These are phyloP conservation scores for Eurypyga helias DNA, from an alignment of 2,113 vertebrate genomes.

Conservation along the genomic window DNA sequence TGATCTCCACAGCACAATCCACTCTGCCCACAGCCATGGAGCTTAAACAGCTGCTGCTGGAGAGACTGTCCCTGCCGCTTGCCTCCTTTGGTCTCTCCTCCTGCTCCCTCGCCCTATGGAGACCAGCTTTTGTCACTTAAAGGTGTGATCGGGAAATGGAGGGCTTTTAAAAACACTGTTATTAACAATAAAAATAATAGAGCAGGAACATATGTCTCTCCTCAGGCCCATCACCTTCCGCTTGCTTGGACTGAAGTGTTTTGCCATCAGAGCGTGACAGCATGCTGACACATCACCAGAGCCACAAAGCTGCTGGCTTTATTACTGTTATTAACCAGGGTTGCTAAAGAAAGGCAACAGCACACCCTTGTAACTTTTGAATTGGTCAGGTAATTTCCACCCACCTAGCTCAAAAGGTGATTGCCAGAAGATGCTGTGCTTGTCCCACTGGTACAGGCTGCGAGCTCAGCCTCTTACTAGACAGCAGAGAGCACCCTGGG, in stretches of 20 bases:
- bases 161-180: constrained; percentile 25
- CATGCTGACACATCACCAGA: constrained; percentile 11
- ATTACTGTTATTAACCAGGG: constrained; percentile 42
- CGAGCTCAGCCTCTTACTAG: neutral
- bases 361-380: neutral
- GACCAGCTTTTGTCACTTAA: neutral
- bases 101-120: neutral
- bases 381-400: neutral
- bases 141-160: constrained; percentile 28
- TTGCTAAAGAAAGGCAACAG: constrained; percentile 26
- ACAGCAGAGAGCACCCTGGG: neutral
- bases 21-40: accelerated
- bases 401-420: neutral
- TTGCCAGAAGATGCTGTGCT: neutral
- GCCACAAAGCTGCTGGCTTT: neutral
- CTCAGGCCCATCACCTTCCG: constrained; percentile 37
- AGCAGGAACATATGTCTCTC: constrained; percentile 42
- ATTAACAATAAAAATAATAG: constrained; percentile 59
- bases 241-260: constrained; percentile 53
- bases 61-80: neutral
- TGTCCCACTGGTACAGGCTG: neutral
- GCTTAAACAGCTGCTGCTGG: neutral
- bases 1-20: accelerated
- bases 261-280: constrained; percentile 40
- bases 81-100: neutral